These are phyloP conservation scores for Epinephelus malabaricus DNA, from an alignment of 2,797 vertebrate species.

Conservation along the genomic window DNA sequence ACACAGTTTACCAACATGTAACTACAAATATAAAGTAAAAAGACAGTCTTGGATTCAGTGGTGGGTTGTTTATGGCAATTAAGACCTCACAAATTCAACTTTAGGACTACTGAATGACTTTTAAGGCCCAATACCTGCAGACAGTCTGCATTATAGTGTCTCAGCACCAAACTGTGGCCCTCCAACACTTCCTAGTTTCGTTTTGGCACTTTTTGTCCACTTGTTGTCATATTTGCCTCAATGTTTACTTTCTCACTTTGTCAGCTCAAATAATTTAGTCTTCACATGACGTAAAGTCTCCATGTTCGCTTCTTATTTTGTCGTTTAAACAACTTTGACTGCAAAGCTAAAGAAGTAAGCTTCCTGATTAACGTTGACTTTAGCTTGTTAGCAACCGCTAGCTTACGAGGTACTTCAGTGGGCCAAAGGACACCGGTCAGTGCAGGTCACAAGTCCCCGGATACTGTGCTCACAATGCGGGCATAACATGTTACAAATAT, in stretches of 20 bases:
- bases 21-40: too few relatives aligned
- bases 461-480: rapidly evolving
- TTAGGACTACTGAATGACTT: too few relatives aligned
- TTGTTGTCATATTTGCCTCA: neutral
- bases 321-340: neutral
- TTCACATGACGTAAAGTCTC: rapidly evolving
- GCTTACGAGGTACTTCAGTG: neutral
- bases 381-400: slow-evolving; percentile 16
- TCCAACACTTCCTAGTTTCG: neutral
- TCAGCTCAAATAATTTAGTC: neutral
- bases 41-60: too few relatives aligned
- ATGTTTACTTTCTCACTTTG: neutral
- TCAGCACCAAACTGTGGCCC: neutral
- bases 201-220: neutral
- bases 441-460: rapidly evolving
- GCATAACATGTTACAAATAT: too few relatives aligned
- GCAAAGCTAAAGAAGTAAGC: too few relatives aligned
- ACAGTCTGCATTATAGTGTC: too few relatives aligned
- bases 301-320: neutral
- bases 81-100: too few relatives aligned
- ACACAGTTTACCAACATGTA: too few relatives aligned
- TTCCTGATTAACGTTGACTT: slow-evolving; percentile 9
- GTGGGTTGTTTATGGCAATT: too few relatives aligned
- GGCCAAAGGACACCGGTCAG: slow-evolving; percentile 19
- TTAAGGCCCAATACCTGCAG: too few relatives aligned